Conservation (phyloP, 1,140 invertebrate genomes). For the Ips typographus region DNA sequence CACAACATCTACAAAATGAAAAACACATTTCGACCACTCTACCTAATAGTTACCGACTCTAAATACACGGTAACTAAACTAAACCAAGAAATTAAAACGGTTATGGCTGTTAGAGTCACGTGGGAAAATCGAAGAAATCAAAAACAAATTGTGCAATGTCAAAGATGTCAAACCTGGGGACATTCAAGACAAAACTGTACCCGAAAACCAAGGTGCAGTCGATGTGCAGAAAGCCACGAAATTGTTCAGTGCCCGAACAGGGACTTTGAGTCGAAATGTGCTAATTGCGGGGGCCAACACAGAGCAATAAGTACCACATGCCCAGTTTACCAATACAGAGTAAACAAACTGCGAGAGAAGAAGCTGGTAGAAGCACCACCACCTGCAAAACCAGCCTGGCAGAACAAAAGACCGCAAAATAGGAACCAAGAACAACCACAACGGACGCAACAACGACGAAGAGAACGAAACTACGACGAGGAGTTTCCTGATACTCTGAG, state of each 20-base stretch:
- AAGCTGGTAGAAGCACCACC: background rate
- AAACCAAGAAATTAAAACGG: background rate
- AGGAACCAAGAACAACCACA: background rate
- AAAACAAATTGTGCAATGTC: background rate
- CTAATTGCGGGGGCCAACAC: conserved; percentile 6
- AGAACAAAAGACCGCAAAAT: background rate
- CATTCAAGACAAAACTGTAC: no score
- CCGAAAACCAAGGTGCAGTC: no score
- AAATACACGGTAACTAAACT: background rate
- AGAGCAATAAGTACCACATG: conserved; percentile 14
- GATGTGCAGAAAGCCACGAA: no score
- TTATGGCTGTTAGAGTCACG: background rate
- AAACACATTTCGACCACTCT: no score
- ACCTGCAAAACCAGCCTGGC: conserved; percentile 3
- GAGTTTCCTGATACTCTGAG: background rate
- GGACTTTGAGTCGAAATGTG: no score
- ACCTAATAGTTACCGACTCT: no score
- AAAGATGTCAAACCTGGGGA: no score
- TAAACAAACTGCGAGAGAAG: background rate
- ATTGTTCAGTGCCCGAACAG: no score
- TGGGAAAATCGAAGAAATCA: background rate
- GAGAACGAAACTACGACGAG: background rate
- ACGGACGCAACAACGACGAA: background rate
- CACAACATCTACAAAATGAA: no score
- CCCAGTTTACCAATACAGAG: conserved; percentile 9